phyloP scores from a whole-genome alignment of 37 sponge, comb jelly and placozoan species.

The Beroe ovata region DNA sequence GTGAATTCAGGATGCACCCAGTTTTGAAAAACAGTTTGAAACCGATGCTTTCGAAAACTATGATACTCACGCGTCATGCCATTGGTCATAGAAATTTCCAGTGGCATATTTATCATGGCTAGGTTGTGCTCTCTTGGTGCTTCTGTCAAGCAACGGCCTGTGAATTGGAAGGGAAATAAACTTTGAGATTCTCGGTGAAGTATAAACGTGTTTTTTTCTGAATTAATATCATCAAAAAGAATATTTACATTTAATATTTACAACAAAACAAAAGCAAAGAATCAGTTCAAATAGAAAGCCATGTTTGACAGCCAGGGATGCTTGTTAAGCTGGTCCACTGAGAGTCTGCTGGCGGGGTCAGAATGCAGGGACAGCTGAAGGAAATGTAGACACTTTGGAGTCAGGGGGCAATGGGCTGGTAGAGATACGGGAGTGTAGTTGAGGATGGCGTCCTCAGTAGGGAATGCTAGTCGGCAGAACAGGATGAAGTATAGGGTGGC shows the following conservation, averaged over 20 bases:
- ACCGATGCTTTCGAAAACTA: too few species aligned
- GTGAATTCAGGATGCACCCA: too few species aligned
- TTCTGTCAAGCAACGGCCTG: slow-evolving; percentile 32
- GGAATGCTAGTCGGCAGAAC: slow-evolving; percentile 38
- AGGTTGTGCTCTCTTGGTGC: neutral
- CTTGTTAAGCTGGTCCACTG: neutral
- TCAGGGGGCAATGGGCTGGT: neutral
- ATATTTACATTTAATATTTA: neutral
- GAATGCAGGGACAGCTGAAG: slow-evolving; percentile 6
- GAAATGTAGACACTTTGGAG: neutral
- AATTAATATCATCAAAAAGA: too few species aligned
- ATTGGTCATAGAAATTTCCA: slow-evolving; percentile 28
- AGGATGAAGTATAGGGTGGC: slow-evolving; percentile 53
- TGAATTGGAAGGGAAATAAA: too few species aligned
- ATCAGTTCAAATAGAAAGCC: neutral
- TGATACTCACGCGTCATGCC: neutral
- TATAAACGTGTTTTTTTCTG: too few species aligned
- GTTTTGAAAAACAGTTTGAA: too few species aligned
- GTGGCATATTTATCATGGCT: neutral
- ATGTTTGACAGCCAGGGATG: slow-evolving; percentile 19
- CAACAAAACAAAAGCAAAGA: too few species aligned
- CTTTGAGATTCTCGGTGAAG: too few species aligned
- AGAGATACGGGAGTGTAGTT: neutral
- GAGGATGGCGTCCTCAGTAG: slow-evolving; percentile 37
- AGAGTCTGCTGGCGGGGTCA: slow-evolving; percentile 21